Evolutionary conservation across 2,888 invertebrate genomes (phyloP).

Genomic region (Synergus umbraculus): DNA sequence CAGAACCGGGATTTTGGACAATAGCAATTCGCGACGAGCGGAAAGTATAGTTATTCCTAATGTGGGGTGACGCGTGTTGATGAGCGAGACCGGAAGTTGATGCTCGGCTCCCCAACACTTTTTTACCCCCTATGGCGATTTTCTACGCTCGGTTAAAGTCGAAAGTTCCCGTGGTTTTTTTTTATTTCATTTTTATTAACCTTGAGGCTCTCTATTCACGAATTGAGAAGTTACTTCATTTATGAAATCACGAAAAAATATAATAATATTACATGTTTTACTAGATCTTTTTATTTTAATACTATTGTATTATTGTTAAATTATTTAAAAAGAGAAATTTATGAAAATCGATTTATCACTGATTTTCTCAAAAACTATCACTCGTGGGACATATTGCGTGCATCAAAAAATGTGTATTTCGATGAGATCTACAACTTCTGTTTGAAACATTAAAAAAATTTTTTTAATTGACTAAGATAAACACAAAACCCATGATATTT

Average conservation of each 20-base stretch:
- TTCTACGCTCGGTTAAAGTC: slow-evolving; percentile 28
- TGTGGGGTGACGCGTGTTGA: slow-evolving; percentile 73
- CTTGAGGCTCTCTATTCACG: background rate
- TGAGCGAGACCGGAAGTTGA: slow-evolving; percentile 73
- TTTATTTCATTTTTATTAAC: background rate
- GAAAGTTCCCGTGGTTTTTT: slow-evolving; percentile 28
- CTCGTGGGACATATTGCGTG: too few species aligned
- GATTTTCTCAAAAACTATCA: too few species aligned
- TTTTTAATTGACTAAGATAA: too few species aligned
- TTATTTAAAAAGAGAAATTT: too few species aligned
- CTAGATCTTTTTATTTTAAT: too few species aligned
- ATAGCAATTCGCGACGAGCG: slow-evolving; percentile 69
- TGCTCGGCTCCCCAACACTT: slow-evolving; percentile 52
- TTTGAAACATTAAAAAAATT: too few species aligned
- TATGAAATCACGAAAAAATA: background rate
- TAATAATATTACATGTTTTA: background rate
- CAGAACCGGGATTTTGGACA: slow-evolving; percentile 65
- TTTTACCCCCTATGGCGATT: slow-evolving; percentile 1
- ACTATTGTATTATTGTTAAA: too few species aligned
- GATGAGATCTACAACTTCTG: too few species aligned
- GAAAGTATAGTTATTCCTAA: slow-evolving; percentile 75
- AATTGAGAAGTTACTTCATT: background rate
- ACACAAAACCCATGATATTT: too few species aligned
- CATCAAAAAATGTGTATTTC: too few species aligned
- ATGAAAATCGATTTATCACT: too few species aligned